Base-by-base conservation (phyloP, 2,797 vertebrate genomes). In the Megalops cyprinoides region DNA sequence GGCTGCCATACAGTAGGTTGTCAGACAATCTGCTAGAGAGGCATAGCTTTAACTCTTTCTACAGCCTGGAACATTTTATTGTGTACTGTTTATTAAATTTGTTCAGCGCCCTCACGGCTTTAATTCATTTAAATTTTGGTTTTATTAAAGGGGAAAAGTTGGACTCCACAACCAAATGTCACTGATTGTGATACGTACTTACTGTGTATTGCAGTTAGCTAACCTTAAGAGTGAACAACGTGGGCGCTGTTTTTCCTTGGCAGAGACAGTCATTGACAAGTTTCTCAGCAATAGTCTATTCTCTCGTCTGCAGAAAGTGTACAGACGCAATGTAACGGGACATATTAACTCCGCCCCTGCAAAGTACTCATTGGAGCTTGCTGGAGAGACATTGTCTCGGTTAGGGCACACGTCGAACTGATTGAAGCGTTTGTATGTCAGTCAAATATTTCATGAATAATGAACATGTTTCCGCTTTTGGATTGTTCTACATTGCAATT, bases 401-500 rank as follows among this genome's bases (percentile, higher is more conserved):
- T 51, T n/a, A 51, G 46, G 28, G n/a, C 6, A 75, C 48, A 23
- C 10, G 14, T 28, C 20, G n/a, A 25, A 25, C 39, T 48, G 53
- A 80, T 80, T 80, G 79, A 71, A 60, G 34, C 55, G 49, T 31
- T 28, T 74, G 37, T 9, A 6, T 34, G 79, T 80, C 79, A 80
- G 74, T 80, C 79, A 20, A 18, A 58, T 9, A 14, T 58, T 14
- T 46, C 31, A 58, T 55, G 15, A 71, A 28, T 58, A 74, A 80
- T 44, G 34, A 56, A 10, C 48, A 44, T 48, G 3, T 46, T 25
- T 75, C 8, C 74, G n/a, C n/a, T 34, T 65, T 51, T 53, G 67
- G 79, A 58, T n/a, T 74, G 69, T 73, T 80, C 79, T 74, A 80
- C 74, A 71, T 71, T 71, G 44, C 23, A 71, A 71, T 42, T n/a